phyloP scores from a whole-genome alignment of 2,113 vertebrate species.

The Scomber japonicus region DNA sequence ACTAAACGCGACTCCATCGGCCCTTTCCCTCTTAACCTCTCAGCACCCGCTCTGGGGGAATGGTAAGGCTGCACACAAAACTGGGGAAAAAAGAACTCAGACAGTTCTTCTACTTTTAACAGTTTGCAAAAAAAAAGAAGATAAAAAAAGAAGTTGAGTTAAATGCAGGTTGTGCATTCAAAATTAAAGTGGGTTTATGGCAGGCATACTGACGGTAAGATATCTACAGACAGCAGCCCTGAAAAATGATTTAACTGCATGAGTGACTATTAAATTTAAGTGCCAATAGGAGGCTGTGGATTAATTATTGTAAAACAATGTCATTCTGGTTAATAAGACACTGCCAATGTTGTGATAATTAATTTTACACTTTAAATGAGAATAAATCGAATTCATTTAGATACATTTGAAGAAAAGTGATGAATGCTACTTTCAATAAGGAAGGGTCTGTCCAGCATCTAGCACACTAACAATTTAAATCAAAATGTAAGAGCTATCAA shows the following conservation, averaged over 20 bases:
- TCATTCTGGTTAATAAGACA: slow-evolving; percentile 20
- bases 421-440: slow-evolving; percentile 12
- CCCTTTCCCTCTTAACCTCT: slow-evolving; percentile 84
- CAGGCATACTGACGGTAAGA: slow-evolving; percentile 24
- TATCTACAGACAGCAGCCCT: slow-evolving; percentile 8
- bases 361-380: slow-evolving; percentile 41
- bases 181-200: slow-evolving; percentile 52
- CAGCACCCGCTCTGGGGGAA: slow-evolving; percentile 80
- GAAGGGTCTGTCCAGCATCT: not conserved
- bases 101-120: slow-evolving; percentile 65
- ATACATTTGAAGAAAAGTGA: slow-evolving; percentile 32
- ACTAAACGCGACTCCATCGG: slow-evolving; percentile 80
- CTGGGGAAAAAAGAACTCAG: slow-evolving; percentile 57
- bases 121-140: slow-evolving; percentile 20
- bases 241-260: slow-evolving; percentile 20
- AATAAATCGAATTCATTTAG: slow-evolving; percentile 22
- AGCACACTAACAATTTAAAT: slow-evolving; percentile 61
- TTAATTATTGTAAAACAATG: slow-evolving; percentile 25
- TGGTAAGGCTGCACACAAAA: slow-evolving; percentile 73
- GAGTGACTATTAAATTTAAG: slow-evolving; percentile 2
- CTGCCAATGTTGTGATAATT: slow-evolving; percentile 37
- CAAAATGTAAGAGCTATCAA: slow-evolving; percentile 70
- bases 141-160: slow-evolving; percentile 50
- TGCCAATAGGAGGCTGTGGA: slow-evolving; percentile 11
- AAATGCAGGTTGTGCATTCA: slow-evolving; percentile 60